phyloP scores from a whole-genome alignment of 1,140 invertebrate species.

The Thereuonema tuberculata region DNA sequence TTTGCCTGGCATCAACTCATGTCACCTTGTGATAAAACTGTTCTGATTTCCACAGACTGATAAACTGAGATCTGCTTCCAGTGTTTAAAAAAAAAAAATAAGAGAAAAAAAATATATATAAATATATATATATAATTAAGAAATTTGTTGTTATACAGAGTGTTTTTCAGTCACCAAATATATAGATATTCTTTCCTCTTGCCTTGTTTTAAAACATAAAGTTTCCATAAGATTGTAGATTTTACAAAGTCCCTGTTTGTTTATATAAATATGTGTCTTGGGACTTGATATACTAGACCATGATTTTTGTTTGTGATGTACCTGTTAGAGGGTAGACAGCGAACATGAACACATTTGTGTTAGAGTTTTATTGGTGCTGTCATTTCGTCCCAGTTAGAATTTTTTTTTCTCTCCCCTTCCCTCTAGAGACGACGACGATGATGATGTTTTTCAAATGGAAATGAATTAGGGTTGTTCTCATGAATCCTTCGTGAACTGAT shows the following conservation, averaged over 20 bases:
- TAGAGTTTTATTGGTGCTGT: neutral
- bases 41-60: neutral
- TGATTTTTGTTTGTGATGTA: too few relatives aligned
- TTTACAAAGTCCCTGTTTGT: neutral
- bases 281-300: too few relatives aligned
- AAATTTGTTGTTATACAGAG: neutral
- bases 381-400: neutral
- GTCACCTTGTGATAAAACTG: neutral
- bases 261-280: neutral
- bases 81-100: neutral
- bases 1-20: neutral
- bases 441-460: too few relatives aligned
- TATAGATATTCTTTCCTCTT: neutral
- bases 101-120: neutral
- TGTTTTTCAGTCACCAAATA: neutral
- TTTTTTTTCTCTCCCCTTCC: too few relatives aligned
- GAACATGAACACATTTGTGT: neutral
- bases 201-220: neutral
- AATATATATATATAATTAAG: neutral
- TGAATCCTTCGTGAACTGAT: too few relatives aligned
- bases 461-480: too few relatives aligned
- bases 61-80: too few relatives aligned
- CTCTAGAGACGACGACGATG: too few relatives aligned
- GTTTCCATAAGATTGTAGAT: neutral
- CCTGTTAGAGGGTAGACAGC: too few relatives aligned